Percentiles rank a stretch among this genome's conserved stretches.
These are phyloP conservation scores for Physeter macrocephalus DNA, from an alignment of 2,113 vertebrate species.

Conservation along the genomic window DNA sequence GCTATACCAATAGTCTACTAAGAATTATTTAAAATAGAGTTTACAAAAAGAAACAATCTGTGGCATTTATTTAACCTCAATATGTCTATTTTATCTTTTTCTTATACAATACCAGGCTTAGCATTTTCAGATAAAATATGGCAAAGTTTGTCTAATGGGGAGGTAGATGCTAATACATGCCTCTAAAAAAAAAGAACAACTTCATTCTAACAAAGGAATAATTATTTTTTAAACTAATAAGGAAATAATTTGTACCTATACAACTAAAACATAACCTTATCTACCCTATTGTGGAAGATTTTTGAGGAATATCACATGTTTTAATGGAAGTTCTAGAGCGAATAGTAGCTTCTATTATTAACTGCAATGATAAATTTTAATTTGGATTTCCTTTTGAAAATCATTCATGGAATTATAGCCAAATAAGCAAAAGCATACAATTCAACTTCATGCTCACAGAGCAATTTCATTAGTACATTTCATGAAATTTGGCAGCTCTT, in stretches of 20 bases:
- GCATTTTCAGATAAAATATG: conserved; percentile 38
- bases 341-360: conserved; percentile 1
- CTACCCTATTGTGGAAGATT: background rate
- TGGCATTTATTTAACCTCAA: background rate
- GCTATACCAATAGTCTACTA: background rate
- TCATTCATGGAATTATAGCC: conserved; percentile 36
- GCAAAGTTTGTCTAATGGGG: background rate
- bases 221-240: conserved; percentile 32
- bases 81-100: conserved; percentile 7
- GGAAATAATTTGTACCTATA: conserved; percentile 14
- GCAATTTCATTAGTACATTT: conserved; percentile 67
- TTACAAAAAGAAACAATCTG: background rate
- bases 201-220: conserved; percentile 24
- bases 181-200: background rate
- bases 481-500: conserved; percentile 50
- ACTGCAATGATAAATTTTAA: conserved; percentile 17
- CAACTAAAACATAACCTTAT: conserved; percentile 10
- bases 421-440: conserved; percentile 71
- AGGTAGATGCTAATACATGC: background rate
- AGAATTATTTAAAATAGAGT: conserved; percentile 21
- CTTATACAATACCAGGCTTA: background rate
- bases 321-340: conserved; percentile 26
- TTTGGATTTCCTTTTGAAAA: conserved; percentile 48
- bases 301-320: background rate
- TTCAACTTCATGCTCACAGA: conserved; percentile 62